Percentiles rank a stretch among this genome's conserved stretches.
Evolutionary conservation across 2,113 vertebrate species (phyloP).

Genomic region (Phoxinus phoxinus): DNA sequence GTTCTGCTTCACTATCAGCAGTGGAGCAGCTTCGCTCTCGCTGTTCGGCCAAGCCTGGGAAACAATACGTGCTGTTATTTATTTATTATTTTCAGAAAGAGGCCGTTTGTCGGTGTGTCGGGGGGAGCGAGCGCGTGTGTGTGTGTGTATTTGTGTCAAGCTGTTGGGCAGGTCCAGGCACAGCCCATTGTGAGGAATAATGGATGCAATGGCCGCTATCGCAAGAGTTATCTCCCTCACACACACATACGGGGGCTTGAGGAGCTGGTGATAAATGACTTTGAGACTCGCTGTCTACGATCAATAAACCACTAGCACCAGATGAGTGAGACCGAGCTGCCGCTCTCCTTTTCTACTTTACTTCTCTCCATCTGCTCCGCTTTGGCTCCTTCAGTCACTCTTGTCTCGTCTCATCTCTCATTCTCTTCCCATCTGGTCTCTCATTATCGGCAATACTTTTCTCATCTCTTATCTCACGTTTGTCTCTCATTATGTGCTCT

Average conservation of each 20-base stretch:
- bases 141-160: constrained; percentile 53
- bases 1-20: constrained; percentile 70
- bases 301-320: constrained; percentile 79
- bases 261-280: constrained; percentile 79
- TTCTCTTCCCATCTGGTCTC: constrained; percentile 13
- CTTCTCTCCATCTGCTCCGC: constrained; percentile 48
- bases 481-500: neutral
- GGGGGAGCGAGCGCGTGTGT: neutral
- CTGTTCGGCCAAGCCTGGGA: constrained; percentile 63
- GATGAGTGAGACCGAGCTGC: constrained; percentile 71
- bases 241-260: constrained; percentile 67
- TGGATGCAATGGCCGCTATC: constrained; percentile 77
- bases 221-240: constrained; percentile 69
- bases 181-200: constrained; percentile 68
- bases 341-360: constrained; percentile 8
- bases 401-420: constrained; percentile 52
- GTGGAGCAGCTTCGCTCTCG: constrained; percentile 71
- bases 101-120: constrained; percentile 59
- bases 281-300: constrained; percentile 71
- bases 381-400: constrained; percentile 72
- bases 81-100: constrained; percentile 56
- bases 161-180: constrained; percentile 55
- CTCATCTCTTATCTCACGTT: neutral
- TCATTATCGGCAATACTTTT: neutral
- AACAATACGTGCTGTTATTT: constrained; percentile 65